A percentile compares a stretch with the other conserved stretches of the same genome.
These are phyloP conservation scores for Vanessa tameamea DNA, from an alignment of 1,140 invertebrate genomes.

Conservation along the genomic window DNA sequence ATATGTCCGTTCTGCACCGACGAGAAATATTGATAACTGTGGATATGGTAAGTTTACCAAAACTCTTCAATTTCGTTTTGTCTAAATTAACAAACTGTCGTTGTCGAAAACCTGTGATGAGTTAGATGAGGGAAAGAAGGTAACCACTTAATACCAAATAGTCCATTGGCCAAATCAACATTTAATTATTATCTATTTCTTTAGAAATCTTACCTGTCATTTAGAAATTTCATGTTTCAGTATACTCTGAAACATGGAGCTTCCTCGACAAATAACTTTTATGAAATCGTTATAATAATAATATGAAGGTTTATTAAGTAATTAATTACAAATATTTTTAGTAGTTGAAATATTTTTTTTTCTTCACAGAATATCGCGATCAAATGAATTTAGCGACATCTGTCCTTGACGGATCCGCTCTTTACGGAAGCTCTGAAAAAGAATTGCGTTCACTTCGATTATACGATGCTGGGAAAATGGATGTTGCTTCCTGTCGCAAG, in stretches of 20 bases:
- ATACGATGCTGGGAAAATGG: conserved; percentile 87
- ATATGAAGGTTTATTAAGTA: no score
- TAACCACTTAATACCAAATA: no score
- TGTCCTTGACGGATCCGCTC: conserved; percentile 91
- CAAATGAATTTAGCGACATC: conserved; percentile 94
- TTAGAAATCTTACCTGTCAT: not conserved
- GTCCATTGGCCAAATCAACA: no score
- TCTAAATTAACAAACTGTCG: no score
- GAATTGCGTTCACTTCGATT: conserved; percentile 85
- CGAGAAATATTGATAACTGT: conserved; percentile 84
- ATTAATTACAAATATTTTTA: not conserved
- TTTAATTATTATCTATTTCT: no score
- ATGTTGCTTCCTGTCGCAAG: conserved; percentile 83
- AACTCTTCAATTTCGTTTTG: no score
- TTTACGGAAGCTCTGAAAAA: conserved; percentile 90
- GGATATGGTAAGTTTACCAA: conserved; percentile 81
- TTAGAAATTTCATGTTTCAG: not conserved
- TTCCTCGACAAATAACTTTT: no score
- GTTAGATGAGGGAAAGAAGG: no score
- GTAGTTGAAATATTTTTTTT: not conserved
- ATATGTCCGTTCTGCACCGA: conserved; percentile 88
- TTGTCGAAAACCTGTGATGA: no score
- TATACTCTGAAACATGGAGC: no score
- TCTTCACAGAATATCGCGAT: conserved; percentile 84
- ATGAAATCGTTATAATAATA: no score